These are phyloP conservation scores for Orientallactaga sibirica DNA, from an alignment of 2,797 vertebrate species.

Conservation along the genomic window DNA sequence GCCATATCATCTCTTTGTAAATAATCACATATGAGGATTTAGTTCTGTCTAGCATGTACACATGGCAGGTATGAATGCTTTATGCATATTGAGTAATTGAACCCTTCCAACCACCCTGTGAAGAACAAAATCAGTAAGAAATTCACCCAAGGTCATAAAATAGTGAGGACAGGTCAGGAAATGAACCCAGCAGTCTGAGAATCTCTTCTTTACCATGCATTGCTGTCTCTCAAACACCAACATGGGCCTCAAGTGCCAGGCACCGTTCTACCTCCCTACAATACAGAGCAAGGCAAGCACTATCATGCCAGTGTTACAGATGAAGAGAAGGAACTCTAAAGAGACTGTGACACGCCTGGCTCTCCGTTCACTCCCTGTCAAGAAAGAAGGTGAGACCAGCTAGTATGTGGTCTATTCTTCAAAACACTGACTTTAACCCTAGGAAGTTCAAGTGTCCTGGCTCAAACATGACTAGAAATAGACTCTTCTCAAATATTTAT, in stretches of 20 bases:
- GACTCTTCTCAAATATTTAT: not conserved
- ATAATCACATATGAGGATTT: not conserved
- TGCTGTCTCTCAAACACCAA: not conserved
- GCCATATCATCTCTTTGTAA: not conserved
- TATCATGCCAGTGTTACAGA: not conserved
- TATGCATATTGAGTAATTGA: not conserved
- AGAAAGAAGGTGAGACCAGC: not conserved
- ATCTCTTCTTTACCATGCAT: not conserved
- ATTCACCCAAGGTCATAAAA: not conserved
- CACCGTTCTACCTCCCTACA: not conserved
- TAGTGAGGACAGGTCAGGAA: not conserved
- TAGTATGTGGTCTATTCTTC: not conserved
- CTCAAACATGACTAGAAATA: not conserved
- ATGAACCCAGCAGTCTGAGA: not conserved
- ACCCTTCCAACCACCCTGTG: not conserved
- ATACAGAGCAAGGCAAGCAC: not conserved
- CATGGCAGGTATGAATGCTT: not conserved
- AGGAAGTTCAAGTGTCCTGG: not conserved
- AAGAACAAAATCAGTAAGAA: not conserved
- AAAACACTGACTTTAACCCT: not conserved
- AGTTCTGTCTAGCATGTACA: not conserved
- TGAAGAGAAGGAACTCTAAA: not conserved
- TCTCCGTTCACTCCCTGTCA: not conserved
- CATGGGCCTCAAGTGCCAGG: not conserved
- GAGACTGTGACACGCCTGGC: not conserved